These are phyloP conservation scores for Physeter macrocephalus DNA, from an alignment of 2,113 vertebrate species.

Conservation along the genomic window DNA sequence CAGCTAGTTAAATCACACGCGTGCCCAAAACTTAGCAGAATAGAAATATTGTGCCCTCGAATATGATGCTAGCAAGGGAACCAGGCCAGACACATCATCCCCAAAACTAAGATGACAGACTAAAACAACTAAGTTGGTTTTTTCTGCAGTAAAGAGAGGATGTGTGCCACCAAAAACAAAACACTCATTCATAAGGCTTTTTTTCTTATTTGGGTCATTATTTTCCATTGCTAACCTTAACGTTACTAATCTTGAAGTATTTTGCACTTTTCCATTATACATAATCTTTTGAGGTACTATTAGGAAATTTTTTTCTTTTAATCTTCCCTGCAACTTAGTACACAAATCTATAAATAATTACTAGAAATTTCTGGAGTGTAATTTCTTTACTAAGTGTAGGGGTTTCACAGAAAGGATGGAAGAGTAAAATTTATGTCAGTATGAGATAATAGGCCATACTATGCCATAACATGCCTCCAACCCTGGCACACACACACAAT, in stretches of 20 bases:
- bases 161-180: neutral
- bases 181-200: neutral
- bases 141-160: neutral
- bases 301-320: neutral
- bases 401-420: neutral
- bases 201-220: neutral
- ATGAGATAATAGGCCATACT: neutral
- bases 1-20: slow-evolving; percentile 28
- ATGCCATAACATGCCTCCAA: neutral
- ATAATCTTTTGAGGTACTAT: neutral
- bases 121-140: neutral
- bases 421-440: neutral
- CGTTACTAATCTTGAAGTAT: neutral
- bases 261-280: neutral
- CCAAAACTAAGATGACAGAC: neutral
- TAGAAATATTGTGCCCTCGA: neutral
- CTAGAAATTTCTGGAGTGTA: neutral
- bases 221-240: slow-evolving; percentile 21
- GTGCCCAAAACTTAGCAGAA: neutral
- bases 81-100: neutral
- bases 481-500: neutral
- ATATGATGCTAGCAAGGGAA: neutral
- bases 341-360: neutral
- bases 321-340: neutral
- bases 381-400: neutral